A percentile compares a stretch with the other conserved stretches of the same genome.
Conservation (phyloP, 2,113 vertebrate species). For the Sterrhoptilus dennistouni region DNA sequence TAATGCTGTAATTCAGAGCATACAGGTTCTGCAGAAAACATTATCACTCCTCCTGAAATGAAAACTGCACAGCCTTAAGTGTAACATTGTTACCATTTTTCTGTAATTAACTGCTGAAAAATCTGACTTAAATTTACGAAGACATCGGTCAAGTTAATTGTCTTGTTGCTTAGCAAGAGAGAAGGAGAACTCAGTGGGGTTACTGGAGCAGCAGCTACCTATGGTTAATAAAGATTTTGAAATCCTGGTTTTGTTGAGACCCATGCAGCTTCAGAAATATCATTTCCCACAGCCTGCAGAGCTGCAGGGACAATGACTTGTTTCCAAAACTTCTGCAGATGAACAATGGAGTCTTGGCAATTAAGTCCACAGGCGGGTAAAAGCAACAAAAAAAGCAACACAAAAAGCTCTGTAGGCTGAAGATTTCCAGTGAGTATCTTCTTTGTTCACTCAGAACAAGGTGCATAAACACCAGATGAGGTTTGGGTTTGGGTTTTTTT, state of each 20-base stretch:
- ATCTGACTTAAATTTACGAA: background rate
- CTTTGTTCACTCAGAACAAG: background rate
- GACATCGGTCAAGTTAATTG: constrained; percentile 46
- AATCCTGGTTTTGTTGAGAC: background rate
- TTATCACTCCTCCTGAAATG: constrained; percentile 2
- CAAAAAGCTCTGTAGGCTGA: background rate
- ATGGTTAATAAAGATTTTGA: constrained; percentile 15
- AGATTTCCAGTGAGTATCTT: background rate
- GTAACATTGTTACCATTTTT: background rate
- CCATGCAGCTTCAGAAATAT: background rate
- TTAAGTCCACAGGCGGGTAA: background rate
- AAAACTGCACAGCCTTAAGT: background rate
- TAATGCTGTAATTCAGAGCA: background rate
- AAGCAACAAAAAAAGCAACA: background rate
- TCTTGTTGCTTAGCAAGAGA: constrained; percentile 45
- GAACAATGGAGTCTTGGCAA: background rate
- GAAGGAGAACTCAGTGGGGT: background rate
- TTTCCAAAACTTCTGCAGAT: background rate
- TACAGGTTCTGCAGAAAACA: background rate
- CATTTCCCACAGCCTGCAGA: background rate
- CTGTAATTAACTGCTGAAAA: constrained; percentile 33
- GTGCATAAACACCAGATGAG: background rate
- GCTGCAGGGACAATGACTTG: background rate
- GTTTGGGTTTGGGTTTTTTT: background rate
- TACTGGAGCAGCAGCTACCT: constrained; percentile 15